phyloP scores from a whole-genome alignment of 2,888 invertebrate genomes.

The Drosophila algonquin region DNA sequence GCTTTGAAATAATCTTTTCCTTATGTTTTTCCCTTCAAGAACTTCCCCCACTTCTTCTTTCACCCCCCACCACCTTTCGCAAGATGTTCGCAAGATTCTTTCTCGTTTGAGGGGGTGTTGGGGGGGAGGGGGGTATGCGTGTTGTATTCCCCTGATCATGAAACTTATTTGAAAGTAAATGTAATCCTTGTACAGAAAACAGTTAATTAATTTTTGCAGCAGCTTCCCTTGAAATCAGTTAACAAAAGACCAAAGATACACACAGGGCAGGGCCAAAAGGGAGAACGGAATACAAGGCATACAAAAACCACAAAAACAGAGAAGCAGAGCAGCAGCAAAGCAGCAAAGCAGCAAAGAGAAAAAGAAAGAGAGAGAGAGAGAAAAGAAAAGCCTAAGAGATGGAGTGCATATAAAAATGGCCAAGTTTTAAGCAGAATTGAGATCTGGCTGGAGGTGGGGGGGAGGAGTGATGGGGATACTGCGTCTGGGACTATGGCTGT shows the following conservation, averaged over 20 bases:
- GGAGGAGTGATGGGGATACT: not conserved
- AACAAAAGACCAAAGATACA: slow-evolving; percentile 49
- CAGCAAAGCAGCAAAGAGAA: not conserved
- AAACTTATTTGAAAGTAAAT: slow-evolving; percentile 25
- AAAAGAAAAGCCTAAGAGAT: slow-evolving; percentile 5
- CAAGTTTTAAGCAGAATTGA: slow-evolving; percentile 69
- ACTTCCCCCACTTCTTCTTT: too few species aligned
- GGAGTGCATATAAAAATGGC: slow-evolving; percentile 34
- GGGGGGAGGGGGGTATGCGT: too few species aligned
- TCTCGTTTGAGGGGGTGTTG: not conserved
- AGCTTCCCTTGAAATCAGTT: slow-evolving; percentile 68
- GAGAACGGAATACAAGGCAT: slow-evolving; percentile 5
- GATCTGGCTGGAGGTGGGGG: slow-evolving; percentile 17
- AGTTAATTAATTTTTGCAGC: slow-evolving; percentile 60
- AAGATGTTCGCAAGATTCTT: not conserved
- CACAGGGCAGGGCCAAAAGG: slow-evolving; percentile 13
- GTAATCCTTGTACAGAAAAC: slow-evolving; percentile 52
- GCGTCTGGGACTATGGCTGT: not conserved
- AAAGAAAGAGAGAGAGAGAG: slow-evolving; percentile 1
- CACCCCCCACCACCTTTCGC: too few species aligned
- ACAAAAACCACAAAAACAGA: slow-evolving; percentile 24
- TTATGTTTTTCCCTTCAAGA: too few species aligned
- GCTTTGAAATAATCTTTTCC: too few species aligned
- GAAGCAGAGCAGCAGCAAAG: too few species aligned
- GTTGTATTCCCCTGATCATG: slow-evolving; percentile 8